Evolutionary conservation across 2,113 vertebrate genomes (phyloP).

Genomic region (Geothlypis trichas): DNA sequence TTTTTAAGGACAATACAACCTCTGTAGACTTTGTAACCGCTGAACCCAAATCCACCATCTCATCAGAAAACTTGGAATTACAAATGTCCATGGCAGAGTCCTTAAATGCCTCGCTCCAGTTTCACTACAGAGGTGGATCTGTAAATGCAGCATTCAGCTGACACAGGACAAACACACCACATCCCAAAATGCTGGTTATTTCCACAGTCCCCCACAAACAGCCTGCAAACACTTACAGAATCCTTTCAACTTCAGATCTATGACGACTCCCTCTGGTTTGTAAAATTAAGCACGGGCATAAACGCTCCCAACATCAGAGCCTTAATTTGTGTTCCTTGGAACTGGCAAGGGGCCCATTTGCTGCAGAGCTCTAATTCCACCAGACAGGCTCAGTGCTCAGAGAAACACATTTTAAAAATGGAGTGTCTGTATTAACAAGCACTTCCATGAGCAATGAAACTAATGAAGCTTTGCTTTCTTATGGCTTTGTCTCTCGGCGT

Average conservation of each 20-base stretch:
- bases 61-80: background rate
- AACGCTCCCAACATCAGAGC: slow-evolving; percentile 32
- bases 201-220: background rate
- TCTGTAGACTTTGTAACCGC: background rate
- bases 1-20: background rate
- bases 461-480: slow-evolving; percentile 61
- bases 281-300: slow-evolving; percentile 39
- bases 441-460: slow-evolving; percentile 61
- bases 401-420: slow-evolving; percentile 52
- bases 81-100: background rate
- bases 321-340: slow-evolving; percentile 53
- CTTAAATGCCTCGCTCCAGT: background rate
- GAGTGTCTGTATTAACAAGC: slow-evolving; percentile 64
- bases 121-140: background rate
- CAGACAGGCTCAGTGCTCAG: slow-evolving; percentile 18
- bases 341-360: slow-evolving; percentile 59
- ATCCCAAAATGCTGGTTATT: background rate
- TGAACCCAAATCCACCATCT: background rate
- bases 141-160: background rate
- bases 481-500: background rate
- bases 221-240: slow-evolving; percentile 3
- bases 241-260: background rate
- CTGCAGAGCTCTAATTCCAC: slow-evolving; percentile 43
- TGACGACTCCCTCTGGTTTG: slow-evolving; percentile 17
- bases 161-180: background rate